A percentile compares a stretch with the other conserved stretches of the same genome.
These are phyloP conservation scores for Hydraecia micacea DNA, from an alignment of 2,888 invertebrate species.

Conservation along the genomic window DNA sequence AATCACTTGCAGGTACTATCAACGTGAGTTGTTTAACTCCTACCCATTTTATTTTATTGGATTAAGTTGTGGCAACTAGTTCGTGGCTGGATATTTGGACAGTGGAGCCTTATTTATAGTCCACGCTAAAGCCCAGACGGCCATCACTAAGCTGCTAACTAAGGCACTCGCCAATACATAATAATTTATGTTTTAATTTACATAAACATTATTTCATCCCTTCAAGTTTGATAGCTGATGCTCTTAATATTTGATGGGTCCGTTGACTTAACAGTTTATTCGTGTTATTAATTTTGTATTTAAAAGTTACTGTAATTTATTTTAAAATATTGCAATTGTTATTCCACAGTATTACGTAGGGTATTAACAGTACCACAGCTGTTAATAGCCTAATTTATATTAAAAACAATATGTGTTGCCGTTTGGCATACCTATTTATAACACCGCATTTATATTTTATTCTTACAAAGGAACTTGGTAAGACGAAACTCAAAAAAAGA, in stretches of 20 bases:
- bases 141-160: slow-evolving; percentile 76
- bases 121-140: slow-evolving; percentile 73
- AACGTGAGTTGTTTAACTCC: slow-evolving; percentile 67
- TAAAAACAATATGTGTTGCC: background rate
- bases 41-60: slow-evolving; percentile 82
- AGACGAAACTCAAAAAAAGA: slow-evolving; percentile 9
- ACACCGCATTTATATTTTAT: background rate
- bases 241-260: slow-evolving; percentile 30
- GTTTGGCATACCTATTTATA: background rate
- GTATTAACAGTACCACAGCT: background rate
- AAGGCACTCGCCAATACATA: slow-evolving; percentile 72
- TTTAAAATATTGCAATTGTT: too few relatives aligned
- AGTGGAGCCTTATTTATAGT: slow-evolving; percentile 81
- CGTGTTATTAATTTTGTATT: slow-evolving; percentile 21
- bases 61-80: slow-evolving; percentile 84
- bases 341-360: background rate
- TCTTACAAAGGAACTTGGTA: background rate
- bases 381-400: background rate
- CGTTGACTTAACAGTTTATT: slow-evolving; percentile 7
- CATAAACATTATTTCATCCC: slow-evolving; percentile 60
- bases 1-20: slow-evolving; percentile 70
- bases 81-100: slow-evolving; percentile 80
- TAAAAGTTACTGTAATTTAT: background rate
- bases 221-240: slow-evolving; percentile 19
- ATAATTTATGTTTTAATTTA: slow-evolving; percentile 70